Evolutionary conservation across 2,797 vertebrate species (phyloP).

Genomic region (Hoplostethus mediterraneus): DNA sequence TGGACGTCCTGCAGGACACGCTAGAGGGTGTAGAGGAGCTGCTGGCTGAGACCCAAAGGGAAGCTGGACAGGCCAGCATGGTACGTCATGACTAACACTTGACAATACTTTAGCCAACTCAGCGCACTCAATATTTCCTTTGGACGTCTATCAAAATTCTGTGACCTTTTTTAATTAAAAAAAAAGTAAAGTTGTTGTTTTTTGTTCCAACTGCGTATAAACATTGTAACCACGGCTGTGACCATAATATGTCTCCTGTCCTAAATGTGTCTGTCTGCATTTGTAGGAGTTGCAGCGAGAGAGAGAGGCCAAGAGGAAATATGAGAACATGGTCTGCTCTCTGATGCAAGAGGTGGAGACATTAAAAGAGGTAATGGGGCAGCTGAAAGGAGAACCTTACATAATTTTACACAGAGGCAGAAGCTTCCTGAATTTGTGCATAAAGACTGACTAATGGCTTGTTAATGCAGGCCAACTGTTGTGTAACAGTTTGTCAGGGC

Average conservation of each 20-base stretch:
- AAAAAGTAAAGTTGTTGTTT: background rate
- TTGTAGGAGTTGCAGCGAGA: constrained; percentile 82
- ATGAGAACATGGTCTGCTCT: constrained; percentile 75
- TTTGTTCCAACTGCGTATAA: background rate
- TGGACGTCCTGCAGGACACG: constrained; percentile 85
- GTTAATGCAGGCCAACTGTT: constrained; percentile 32
- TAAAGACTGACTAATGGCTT: constrained; percentile 20
- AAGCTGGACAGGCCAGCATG: constrained; percentile 72
- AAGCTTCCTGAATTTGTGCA: constrained; percentile 25
- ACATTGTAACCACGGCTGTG: background rate
- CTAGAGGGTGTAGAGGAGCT: constrained; percentile 86
- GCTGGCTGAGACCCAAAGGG: constrained; percentile 83
- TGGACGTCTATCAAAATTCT: background rate
- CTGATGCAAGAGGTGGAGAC: constrained; percentile 81
- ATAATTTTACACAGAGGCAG: constrained; percentile 23
- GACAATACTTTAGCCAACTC: background rate
- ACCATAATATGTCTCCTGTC: constrained; percentile 4
- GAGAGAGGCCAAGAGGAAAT: constrained; percentile 74
- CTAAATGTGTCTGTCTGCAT: constrained; percentile 28
- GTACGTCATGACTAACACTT: constrained; percentile 59
- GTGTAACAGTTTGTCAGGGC: constrained; percentile 40
- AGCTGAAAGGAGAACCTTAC: constrained; percentile 28
- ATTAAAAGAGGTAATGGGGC: constrained; percentile 81
- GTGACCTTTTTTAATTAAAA: background rate
- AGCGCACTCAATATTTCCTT: background rate